These are phyloP conservation scores for Ciconia stormi DNA, from an alignment of 2,113 vertebrate genomes.

Conservation along the genomic window DNA sequence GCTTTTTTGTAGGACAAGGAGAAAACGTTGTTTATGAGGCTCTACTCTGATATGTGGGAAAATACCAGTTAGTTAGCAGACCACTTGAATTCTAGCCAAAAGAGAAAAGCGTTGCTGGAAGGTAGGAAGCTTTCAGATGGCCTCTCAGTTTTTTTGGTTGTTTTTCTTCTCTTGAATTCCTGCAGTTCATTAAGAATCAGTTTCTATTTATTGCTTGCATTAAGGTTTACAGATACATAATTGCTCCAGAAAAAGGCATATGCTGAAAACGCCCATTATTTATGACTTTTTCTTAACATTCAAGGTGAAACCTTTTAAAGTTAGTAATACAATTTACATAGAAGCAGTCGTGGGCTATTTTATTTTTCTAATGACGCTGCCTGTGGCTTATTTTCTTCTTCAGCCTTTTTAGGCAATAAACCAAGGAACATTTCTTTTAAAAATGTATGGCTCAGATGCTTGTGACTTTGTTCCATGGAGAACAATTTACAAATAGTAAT, in stretches of 20 bases:
- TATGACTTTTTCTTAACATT: neutral
- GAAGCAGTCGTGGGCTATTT: neutral
- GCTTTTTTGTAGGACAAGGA: neutral
- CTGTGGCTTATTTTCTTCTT: neutral
- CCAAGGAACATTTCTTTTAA: neutral
- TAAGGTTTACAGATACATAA: slow-evolving; percentile 16
- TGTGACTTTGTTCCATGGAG: neutral
- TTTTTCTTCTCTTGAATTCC: slow-evolving; percentile 24
- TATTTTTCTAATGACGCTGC: neutral
- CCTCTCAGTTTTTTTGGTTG: neutral
- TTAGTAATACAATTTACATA: neutral
- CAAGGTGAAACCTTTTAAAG: neutral
- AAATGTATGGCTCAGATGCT: neutral
- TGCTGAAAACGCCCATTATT: neutral
- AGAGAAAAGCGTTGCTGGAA: neutral
- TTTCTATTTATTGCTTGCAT: slow-evolving; percentile 37
- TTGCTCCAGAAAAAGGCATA: neutral
- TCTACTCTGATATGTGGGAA: neutral
- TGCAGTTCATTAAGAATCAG: neutral
- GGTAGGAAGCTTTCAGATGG: neutral
- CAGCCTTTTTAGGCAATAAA: neutral
- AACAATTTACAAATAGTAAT: neutral
- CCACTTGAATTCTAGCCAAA: neutral
- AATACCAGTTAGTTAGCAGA: neutral
- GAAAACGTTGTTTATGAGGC: neutral